Conservation (phyloP, 2,888 invertebrate genomes). For the Ophioninae sp. region DNA sequence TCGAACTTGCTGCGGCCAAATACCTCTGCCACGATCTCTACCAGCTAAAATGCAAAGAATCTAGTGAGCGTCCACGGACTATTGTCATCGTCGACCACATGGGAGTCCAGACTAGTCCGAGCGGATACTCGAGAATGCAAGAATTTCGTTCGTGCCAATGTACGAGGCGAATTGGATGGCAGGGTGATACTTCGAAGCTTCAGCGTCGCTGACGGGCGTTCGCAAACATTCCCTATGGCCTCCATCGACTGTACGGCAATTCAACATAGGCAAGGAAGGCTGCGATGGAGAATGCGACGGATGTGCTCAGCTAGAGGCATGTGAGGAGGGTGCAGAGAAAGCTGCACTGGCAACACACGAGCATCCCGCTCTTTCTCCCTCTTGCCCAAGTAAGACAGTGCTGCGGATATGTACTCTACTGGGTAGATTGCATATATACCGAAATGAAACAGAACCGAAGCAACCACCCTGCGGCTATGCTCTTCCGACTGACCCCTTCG, state of each 20-base stretch:
- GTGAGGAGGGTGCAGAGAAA: slow-evolving; percentile 34
- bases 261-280: slow-evolving; percentile 33
- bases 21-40: slow-evolving; percentile 2
- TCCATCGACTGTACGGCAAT: slow-evolving; percentile 36
- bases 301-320: slow-evolving; percentile 42
- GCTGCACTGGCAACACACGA: slow-evolving; percentile 38
- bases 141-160: slow-evolving; percentile 58
- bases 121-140: slow-evolving; percentile 58
- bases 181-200: slow-evolving; percentile 47
- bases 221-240: slow-evolving; percentile 65
- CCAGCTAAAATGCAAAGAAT: slow-evolving; percentile 56
- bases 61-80: slow-evolving; percentile 26
- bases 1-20: slow-evolving; percentile 36
- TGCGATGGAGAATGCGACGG: slow-evolving; percentile 49
- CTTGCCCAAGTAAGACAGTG: slow-evolving; percentile 56
- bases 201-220: slow-evolving; percentile 56
- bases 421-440: slow-evolving; percentile 11
- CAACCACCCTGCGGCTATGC: slow-evolving; percentile 57
- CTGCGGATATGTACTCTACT: slow-evolving; percentile 38
- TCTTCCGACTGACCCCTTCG: slow-evolving; percentile 43
- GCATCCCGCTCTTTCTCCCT: slow-evolving; percentile 61
- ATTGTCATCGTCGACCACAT: slow-evolving; percentile 4
- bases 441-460: slow-evolving; percentile 16
- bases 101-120: slow-evolving; percentile 21
- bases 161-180: slow-evolving; percentile 24